Base-by-base conservation (phyloP, 2,888 invertebrate species). In the Deroplatys truncata region DNA sequence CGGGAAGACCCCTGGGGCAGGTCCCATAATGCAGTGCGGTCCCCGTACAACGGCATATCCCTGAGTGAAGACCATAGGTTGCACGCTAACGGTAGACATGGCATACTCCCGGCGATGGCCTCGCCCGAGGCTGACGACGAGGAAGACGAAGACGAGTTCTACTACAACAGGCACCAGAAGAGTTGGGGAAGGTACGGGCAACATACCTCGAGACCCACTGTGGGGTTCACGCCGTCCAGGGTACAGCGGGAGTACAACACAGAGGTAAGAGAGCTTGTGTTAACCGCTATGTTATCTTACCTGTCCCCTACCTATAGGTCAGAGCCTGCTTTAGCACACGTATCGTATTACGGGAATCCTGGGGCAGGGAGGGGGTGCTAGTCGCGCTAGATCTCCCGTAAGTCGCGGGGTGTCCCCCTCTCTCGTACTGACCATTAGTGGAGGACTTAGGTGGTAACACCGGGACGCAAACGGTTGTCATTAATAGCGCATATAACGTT, bases 101-200 rank as follows among this genome's bases (percentile, higher is more conserved):
- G 20, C 4, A 15, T 5, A 20, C 56, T 20, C 8, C 31, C 87
- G 56, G 15, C 56, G 0, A n/a, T 83, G 20, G 43, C 82, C 25
- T 87, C 87, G 25, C 87, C 87, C 25, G 87, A 87, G 83, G 87
- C 87, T 0, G 87, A 87, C 83, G 87, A 87, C 35, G 87, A 87
- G 28, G 87, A 87, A n/a, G 87, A 87, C 2, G 87, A 87, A 35
- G 87, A 87, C 0, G 83, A 87, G 9, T 87, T 83, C 43, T 83
- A 87, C 43, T 29, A 28, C 25, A 43, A 28, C 10, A 87, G 35
- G n/a, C 82, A 87, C 29, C 8, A 28, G 29, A 28, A 20, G 20
- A 87, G 31, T 15, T 35, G 72, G 87, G 87, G 83, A 3, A 83
- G 35, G 35, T 87, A 87, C 43, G 28, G 29, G 7, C 87, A 35